Percentiles rank a stretch among this genome's conserved stretches.
Conservation (phyloP, 2,888 invertebrate genomes). For the Panopea generosa region DNA sequence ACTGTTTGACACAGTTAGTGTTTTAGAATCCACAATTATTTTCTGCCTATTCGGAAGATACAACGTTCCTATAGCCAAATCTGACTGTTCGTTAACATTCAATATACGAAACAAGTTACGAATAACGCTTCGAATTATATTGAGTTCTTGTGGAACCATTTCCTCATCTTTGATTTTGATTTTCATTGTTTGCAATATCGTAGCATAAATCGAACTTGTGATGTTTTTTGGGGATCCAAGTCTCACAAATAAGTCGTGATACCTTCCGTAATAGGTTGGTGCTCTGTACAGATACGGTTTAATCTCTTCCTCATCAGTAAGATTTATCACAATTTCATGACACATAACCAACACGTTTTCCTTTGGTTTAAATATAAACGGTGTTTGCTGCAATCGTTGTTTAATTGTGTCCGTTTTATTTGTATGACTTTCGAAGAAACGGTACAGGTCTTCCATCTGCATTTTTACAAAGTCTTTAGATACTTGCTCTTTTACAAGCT, state of each 20-base stretch:
- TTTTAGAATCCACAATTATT: constrained; percentile 24
- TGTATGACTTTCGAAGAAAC: constrained; percentile 5
- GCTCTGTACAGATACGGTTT: constrained; percentile 45
- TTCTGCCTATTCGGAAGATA: constrained; percentile 29
- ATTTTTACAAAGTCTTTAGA: constrained; percentile 1
- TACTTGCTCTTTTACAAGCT: neutral
- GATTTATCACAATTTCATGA: constrained; percentile 23
- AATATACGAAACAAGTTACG: constrained; percentile 12
- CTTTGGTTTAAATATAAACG: constrained; percentile 19
- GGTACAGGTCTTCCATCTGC: constrained; percentile 13
- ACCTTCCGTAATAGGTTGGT: constrained; percentile 38
- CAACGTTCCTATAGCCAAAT: constrained; percentile 5
- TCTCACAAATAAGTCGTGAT: constrained; percentile 34
- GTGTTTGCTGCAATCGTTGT: neutral
- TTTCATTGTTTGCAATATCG: constrained; percentile 59
- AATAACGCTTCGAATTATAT: constrained; percentile 48
- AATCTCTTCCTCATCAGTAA: constrained; percentile 26
- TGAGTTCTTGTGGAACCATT: constrained; percentile 59
- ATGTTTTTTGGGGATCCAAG: constrained; percentile 54
- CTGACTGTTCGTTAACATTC: neutral
- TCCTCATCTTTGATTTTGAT: constrained; percentile 17
- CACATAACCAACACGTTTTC: constrained; percentile 6
- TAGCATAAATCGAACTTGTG: constrained; percentile 60
- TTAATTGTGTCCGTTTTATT: neutral
- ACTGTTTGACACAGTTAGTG: constrained; percentile 47